phyloP scores from a whole-genome alignment of 2,113 vertebrate species.

The Sphaerodactylus townsendi region DNA sequence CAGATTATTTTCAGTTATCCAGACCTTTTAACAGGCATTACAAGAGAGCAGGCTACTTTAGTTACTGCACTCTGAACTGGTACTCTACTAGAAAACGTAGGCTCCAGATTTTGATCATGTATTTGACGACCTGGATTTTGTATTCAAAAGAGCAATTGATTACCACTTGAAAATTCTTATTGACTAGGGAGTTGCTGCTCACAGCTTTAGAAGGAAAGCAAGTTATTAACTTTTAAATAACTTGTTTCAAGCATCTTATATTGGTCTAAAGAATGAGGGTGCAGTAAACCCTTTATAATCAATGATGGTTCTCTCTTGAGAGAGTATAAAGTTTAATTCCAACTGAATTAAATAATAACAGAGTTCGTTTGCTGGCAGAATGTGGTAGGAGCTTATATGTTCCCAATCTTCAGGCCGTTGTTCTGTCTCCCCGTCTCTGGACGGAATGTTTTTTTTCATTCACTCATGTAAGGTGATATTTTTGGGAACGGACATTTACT shows the following conservation, averaged over 20 bases:
- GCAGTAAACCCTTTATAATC: not conserved
- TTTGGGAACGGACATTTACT: not conserved
- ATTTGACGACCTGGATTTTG: not conserved
- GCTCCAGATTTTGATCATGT: not conserved
- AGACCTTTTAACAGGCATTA: not conserved
- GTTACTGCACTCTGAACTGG: not conserved
- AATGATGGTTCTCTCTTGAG: not conserved
- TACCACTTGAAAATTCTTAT: not conserved
- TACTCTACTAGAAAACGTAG: not conserved
- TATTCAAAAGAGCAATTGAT: not conserved
- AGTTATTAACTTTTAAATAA: slow-evolving; percentile 10
- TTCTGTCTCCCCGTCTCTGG: not conserved
- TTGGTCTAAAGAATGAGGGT: not conserved
- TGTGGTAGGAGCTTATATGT: not conserved
- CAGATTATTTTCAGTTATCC: not conserved
- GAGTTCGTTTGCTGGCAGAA: not conserved
- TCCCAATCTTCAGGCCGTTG: not conserved
- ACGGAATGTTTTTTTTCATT: no score
- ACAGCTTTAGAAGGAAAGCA: not conserved
- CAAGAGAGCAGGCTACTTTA: not conserved
- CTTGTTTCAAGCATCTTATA: not conserved
- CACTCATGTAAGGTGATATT: not conserved
- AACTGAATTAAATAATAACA: not conserved
- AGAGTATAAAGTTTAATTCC: not conserved
- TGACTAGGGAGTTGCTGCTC: not conserved